Percentiles rank a stretch among this genome's conserved stretches.
Evolutionary conservation across 2,888 invertebrate species (phyloP).

Genomic region (Leucoptera coffeella): DNA sequence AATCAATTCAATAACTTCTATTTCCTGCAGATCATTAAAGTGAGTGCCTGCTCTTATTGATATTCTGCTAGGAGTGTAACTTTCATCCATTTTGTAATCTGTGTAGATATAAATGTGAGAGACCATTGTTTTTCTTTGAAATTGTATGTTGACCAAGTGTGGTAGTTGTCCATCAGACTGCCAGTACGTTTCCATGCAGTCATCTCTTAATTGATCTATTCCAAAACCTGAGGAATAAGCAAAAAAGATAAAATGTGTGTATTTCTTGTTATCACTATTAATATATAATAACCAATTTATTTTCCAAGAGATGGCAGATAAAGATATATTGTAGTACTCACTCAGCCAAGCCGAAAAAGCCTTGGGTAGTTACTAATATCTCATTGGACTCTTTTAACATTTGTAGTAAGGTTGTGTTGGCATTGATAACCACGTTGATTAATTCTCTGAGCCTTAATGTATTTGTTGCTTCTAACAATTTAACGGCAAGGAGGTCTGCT

Average conservation of each 20-base stretch:
- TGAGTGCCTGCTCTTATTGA: conserved; percentile 91
- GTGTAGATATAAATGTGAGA: conserved; percentile 95
- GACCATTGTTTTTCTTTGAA: conserved; percentile 89
- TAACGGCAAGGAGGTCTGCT: background rate
- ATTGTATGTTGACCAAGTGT: conserved; percentile 95
- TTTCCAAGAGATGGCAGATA: too few relatives aligned
- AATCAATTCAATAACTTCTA: conserved; percentile 86
- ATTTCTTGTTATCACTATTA: too few relatives aligned
- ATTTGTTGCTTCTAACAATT: too few relatives aligned
- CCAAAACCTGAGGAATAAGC: conserved; percentile 72
- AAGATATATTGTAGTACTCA: too few relatives aligned
- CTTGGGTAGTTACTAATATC: too few relatives aligned
- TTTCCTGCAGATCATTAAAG: conserved; percentile 93
- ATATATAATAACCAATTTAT: too few relatives aligned
- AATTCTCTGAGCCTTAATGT: too few relatives aligned
- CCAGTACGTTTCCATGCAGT: conserved; percentile 97
- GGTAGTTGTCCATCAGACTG: conserved; percentile 99
- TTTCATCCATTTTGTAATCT: conserved; percentile 97
- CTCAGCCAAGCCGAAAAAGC: too few relatives aligned
- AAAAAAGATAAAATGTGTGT: too few relatives aligned
- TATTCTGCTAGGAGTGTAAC: conserved; percentile 94
- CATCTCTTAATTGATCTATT: conserved; percentile 92
- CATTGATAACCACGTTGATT: too few relatives aligned
- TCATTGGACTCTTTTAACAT: too few relatives aligned
- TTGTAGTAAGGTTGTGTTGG: too few relatives aligned